phyloP scores from a whole-genome alignment of 1,140 invertebrate species.

The Drosophila ercepeae region DNA sequence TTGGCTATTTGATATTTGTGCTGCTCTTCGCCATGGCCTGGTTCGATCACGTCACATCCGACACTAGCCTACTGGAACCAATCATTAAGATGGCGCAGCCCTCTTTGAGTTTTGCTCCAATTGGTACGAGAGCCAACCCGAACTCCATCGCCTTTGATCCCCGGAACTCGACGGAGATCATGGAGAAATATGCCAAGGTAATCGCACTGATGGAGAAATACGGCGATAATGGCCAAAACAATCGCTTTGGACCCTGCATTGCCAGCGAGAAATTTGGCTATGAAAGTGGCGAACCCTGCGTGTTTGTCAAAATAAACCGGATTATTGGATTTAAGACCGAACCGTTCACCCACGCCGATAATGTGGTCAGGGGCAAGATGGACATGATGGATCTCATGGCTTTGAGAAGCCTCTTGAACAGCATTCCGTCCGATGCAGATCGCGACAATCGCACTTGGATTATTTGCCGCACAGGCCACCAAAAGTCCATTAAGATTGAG shows the following conservation, averaged over 20 bases:
- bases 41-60: slow-evolving; percentile 9
- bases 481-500: not conserved
- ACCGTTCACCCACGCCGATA: slow-evolving; percentile 8
- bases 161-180: not conserved
- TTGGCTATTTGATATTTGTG: slow-evolving; percentile 9
- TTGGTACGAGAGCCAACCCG: not conserved
- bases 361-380: slow-evolving; percentile 4
- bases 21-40: slow-evolving; percentile 8
- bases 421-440: not conserved
- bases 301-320: slow-evolving; percentile 63
- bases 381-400: not conserved
- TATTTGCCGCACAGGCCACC: slow-evolving; percentile 11
- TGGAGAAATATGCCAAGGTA: not conserved
- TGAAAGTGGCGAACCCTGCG: slow-evolving; percentile 28
- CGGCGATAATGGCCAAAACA: not conserved
- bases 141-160: slow-evolving; percentile 24
- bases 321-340: slow-evolving; percentile 48
- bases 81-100: slow-evolving; percentile 21
- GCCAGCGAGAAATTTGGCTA: slow-evolving; percentile 38
- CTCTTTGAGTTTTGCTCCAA: slow-evolving; percentile 25
- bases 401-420: slow-evolving; percentile 13
- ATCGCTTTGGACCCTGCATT: slow-evolving; percentile 45
- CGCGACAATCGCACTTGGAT: slow-evolving; percentile 52
- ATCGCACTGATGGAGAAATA: slow-evolving; percentile 17
- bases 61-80: not conserved